A percentile compares a stretch with the other conserved stretches of the same genome.
Evolutionary conservation across 37 sponge, comb jelly and placozoan species (phyloP).

Genomic region (Spongilla lacustris): DNA sequence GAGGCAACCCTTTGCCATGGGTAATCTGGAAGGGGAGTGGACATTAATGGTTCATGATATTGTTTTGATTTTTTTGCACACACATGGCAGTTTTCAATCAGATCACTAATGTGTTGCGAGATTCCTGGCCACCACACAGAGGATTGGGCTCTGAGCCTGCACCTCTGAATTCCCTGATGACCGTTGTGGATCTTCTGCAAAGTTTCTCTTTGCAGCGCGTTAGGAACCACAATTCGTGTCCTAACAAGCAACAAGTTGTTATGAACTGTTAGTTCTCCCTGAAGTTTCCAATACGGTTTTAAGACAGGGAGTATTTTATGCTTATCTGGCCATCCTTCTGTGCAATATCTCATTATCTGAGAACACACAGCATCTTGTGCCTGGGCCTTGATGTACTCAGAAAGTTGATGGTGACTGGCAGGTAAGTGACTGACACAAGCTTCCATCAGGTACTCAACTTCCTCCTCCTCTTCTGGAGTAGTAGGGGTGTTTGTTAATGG

Average conservation of each 20-base stretch:
- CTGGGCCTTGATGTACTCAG: slow-evolving; percentile 35
- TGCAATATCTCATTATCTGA: slow-evolving; percentile 21
- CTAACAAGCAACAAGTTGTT: slow-evolving; percentile 12
- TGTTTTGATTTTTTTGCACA: slow-evolving; percentile 14
- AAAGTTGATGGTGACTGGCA: neutral
- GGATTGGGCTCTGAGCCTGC: neutral
- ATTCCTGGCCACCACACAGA: slow-evolving; percentile 57
- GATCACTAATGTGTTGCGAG: slow-evolving; percentile 4
- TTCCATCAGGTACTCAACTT: slow-evolving; percentile 4
- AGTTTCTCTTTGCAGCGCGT: slow-evolving; percentile 12
- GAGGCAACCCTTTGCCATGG: slow-evolving; percentile 55
- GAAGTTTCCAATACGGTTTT: slow-evolving; percentile 29
- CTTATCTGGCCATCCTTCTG: slow-evolving; percentile 28
- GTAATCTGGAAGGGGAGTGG: neutral
- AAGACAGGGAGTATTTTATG: neutral
- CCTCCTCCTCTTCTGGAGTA: neutral
- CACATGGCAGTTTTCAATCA: slow-evolving; percentile 21
- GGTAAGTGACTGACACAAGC: neutral
- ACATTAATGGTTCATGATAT: no score
- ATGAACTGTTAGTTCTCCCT: slow-evolving; percentile 5
- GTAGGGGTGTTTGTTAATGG: neutral
- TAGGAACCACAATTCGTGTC: slow-evolving; percentile 36
- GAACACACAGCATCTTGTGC: slow-evolving; percentile 12
- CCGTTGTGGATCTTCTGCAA: slow-evolving; percentile 41
- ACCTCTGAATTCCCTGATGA: slow-evolving; percentile 32